phyloP scores from a whole-genome alignment of 1,140 invertebrate species.

The Zaprionus vittiger region DNA sequence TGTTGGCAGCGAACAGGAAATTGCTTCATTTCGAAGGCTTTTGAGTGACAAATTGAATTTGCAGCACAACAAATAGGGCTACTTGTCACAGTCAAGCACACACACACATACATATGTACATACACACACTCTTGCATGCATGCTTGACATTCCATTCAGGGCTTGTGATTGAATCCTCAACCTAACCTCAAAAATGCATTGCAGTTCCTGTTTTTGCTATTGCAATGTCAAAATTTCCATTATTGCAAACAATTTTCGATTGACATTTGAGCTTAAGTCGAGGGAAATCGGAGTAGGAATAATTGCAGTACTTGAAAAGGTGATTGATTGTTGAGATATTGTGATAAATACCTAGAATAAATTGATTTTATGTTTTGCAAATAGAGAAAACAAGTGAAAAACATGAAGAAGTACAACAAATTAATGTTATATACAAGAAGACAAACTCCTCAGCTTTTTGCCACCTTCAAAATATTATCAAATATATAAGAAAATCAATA shows the following conservation, averaged over 20 bases:
- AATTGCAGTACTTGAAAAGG: not conserved
- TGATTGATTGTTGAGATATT: not conserved
- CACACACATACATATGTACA: not conserved
- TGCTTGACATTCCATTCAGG: not conserved
- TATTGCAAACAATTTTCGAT: not conserved
- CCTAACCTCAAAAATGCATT: slow-evolving; percentile 6
- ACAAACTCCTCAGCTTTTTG: too few relatives aligned
- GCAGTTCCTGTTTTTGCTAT: not conserved
- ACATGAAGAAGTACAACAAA: too few relatives aligned
- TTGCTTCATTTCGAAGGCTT: slow-evolving; percentile 74
- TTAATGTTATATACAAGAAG: too few relatives aligned
- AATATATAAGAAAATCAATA: too few relatives aligned
- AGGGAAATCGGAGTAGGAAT: not conserved
- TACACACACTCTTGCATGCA: slow-evolving; percentile 10
- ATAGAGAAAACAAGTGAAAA: too few relatives aligned
- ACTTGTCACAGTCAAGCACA: slow-evolving; percentile 56
- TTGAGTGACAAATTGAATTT: slow-evolving; percentile 81
- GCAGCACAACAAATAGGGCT: slow-evolving; percentile 71
- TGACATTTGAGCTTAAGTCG: not conserved
- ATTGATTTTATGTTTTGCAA: not conserved
- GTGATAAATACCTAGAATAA: not conserved
- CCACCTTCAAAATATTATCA: too few relatives aligned
- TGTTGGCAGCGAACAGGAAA: slow-evolving; percentile 62
- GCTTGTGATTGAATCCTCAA: not conserved
- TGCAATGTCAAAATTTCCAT: not conserved